A percentile compares a stretch with the other conserved stretches of the same genome.
Evolutionary conservation across 2,797 vertebrate species (phyloP).

Genomic region (Coregonus suidteri): DNA sequence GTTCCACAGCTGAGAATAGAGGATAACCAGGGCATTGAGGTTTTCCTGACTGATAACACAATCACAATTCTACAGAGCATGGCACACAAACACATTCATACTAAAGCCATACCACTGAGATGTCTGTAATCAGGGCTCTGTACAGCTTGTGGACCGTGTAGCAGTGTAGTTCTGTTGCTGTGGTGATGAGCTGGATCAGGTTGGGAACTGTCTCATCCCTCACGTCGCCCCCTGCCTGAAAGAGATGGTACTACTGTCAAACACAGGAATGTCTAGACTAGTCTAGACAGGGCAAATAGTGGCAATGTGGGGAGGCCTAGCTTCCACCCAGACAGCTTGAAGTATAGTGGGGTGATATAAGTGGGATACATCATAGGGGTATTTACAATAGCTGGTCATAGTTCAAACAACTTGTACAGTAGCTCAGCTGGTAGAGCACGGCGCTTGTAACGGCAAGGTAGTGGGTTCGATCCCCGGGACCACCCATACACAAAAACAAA

Average conservation of each 20-base stretch:
- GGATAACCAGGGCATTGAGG: background rate
- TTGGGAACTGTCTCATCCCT: conserved; percentile 88
- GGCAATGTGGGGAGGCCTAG: no score
- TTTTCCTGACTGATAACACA: background rate
- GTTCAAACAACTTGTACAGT: background rate
- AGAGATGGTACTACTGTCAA: conserved; percentile 46
- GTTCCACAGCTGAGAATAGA: no score
- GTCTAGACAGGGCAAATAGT: no score
- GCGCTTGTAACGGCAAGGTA: no score
- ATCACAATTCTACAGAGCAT: background rate
- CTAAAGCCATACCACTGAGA: conserved; percentile 80
- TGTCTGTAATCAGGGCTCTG: conserved; percentile 79
- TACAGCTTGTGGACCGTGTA: conserved; percentile 89
- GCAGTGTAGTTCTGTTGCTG: conserved; percentile 82
- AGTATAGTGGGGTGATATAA: no score
- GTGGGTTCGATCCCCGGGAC: no score
- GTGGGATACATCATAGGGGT: background rate
- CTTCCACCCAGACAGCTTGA: no score
- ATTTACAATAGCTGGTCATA: background rate
- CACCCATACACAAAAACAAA: no score
- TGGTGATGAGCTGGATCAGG: conserved; percentile 87
- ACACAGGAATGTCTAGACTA: background rate
- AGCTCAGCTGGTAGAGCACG: no score
- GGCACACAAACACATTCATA: conserved; percentile 2
- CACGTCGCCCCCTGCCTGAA: conserved; percentile 85